Evolutionary conservation across 2,113 vertebrate genomes (phyloP).

Genomic region (Ramphastos sulfuratus): DNA sequence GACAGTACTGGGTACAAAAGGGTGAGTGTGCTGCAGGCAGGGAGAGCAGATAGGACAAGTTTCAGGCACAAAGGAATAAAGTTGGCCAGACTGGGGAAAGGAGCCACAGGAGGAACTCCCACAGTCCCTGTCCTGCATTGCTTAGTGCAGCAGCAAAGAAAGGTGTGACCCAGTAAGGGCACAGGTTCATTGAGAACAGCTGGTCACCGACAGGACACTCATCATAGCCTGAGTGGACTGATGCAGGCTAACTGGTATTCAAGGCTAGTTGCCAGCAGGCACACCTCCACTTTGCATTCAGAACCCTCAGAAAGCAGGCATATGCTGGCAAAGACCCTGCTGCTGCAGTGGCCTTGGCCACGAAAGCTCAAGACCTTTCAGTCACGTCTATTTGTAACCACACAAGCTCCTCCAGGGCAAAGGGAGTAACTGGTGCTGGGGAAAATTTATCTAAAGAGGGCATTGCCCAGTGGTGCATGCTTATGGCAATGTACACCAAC

Average conservation of each 20-base stretch:
- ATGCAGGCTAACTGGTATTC: neutral
- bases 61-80: neutral
- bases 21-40: neutral
- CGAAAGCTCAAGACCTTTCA: neutral
- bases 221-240: neutral
- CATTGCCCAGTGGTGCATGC: rapidly evolving
- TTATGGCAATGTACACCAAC: neutral
- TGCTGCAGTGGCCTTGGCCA: neutral
- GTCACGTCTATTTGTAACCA: neutral
- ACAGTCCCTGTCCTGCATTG: neutral
- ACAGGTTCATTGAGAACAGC: neutral
- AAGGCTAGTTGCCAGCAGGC: neutral
- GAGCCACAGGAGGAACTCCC: neutral
- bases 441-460: neutral
- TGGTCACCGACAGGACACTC: neutral
- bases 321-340: neutral
- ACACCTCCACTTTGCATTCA: neutral
- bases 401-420: neutral
- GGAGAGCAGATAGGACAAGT: neutral
- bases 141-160: neutral
- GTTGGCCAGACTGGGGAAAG: neutral
- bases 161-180: neutral
- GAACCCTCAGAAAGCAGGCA: neutral
- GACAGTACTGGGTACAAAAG: neutral
- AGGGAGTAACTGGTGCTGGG: neutral